Evolutionary conservation across 2,888 invertebrate genomes (phyloP), one percentile per base, ranked within the genome.

Genomic region (Acronicta alni): DNA sequence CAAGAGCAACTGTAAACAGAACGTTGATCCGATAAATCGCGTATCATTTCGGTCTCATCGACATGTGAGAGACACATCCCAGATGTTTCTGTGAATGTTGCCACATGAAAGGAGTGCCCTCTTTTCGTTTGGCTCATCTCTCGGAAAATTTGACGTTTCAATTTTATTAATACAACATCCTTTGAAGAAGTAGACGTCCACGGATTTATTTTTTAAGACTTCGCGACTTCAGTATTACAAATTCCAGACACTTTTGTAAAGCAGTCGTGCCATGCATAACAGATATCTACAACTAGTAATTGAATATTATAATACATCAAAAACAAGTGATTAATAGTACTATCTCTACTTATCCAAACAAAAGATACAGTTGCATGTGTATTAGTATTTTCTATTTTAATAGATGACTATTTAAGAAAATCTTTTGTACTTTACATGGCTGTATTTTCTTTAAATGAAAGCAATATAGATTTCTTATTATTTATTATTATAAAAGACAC

Each of bases 51-150:
- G 67, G 82, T 85, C 79, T 80, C 81, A 82, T 87, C 85, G 85
- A 87, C 86, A 84, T 80, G 77, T 84, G 86, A 87, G 67, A 81
- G 87, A 90, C 85, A 82, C 72, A 83, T 81, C 57, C 85, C 91
- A 91, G 91, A 91, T 85, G 88, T 77, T 84, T 71, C 78, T 64
- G 74, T 75, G 80, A 84, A 80, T 83, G 83, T 84, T 84, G 80
- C 82, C 83, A 89, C 87, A 87, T 89, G 87, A 88, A 89, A 88
- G 84, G 73, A 76, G 59, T 73, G 77, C 58, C 75, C 77, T 67
- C 76, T 80, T 77, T 77, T 72, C 68, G 67, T 67, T 79, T 67
- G 72, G 68, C 77, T 77, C 76, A 77, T 81, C 81, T 82, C 79
- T 79, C 52, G 65, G 79, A 80, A 82, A 77, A 72, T 77, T 80